Percentiles rank a stretch among this genome's conserved stretches.
phyloP scores from a whole-genome alignment of 2,113 vertebrate genomes.

The Agapornis roseicollis region DNA sequence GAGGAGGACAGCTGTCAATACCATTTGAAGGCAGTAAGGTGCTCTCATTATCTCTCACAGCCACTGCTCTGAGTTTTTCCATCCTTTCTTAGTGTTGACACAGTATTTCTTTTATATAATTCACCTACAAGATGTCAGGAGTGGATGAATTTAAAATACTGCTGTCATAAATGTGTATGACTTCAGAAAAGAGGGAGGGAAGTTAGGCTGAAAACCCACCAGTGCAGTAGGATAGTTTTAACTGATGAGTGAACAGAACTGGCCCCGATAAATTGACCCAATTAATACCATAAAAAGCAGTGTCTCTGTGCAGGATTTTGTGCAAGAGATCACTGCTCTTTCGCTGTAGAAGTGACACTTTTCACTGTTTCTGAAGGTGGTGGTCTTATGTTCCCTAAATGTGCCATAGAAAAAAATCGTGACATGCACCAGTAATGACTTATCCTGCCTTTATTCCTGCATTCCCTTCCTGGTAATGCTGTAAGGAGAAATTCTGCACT shows the following conservation, averaged over 20 bases:
- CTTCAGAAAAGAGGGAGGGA: not conserved
- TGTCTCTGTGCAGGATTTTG: not conserved
- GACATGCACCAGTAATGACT: not conserved
- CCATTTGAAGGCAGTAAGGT: not conserved
- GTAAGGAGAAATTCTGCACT: not conserved
- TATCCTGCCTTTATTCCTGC: not conserved
- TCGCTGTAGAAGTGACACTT: not conserved
- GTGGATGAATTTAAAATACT: not conserved
- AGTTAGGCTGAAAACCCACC: not conserved
- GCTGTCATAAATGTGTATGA: not conserved
- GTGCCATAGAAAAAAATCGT: not conserved
- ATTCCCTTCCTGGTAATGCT: not conserved
- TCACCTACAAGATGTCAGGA: not conserved
- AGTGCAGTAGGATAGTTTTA: not conserved
- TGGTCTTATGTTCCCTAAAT: not conserved
- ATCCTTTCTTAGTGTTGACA: not conserved
- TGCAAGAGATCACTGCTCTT: not conserved
- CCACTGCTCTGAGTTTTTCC: not conserved
- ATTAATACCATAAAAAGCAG: not conserved
- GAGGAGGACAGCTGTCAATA: not conserved
- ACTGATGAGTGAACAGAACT: not conserved
- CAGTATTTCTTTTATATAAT: not conserved
- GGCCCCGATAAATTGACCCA: accelerated
- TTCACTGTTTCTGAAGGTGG: not conserved
- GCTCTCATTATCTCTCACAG: not conserved